phyloP scores from a whole-genome alignment of 2,113 vertebrate species.

The Pteruthius melanotis region DNA sequence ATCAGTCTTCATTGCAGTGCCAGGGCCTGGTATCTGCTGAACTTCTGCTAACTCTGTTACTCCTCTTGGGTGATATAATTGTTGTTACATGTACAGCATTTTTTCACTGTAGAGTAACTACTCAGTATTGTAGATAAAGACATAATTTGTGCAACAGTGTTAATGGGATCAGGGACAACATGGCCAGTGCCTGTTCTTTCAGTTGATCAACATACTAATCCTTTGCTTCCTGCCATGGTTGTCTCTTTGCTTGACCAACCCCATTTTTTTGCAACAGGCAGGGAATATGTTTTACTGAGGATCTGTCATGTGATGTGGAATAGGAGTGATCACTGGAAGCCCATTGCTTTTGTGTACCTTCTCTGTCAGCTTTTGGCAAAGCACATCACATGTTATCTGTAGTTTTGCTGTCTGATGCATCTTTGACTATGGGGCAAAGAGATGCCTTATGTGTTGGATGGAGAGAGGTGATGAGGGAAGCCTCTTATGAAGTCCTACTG shows the following conservation, averaged over 20 bases:
- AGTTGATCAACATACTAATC: neutral
- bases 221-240: neutral
- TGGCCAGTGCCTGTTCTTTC: neutral
- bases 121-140: neutral
- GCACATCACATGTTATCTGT: neutral
- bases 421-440: neutral
- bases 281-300: neutral
- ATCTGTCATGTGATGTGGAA: accelerated
- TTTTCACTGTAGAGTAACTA: neutral
- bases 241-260: neutral
- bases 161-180: neutral
- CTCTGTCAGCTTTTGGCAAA: neutral
- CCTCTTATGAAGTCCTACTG: neutral
- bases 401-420: neutral
- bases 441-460: neutral
- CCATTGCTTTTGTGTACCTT: neutral
- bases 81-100: neutral
- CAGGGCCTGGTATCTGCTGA: neutral
- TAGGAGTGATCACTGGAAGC: neutral
- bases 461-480: neutral
- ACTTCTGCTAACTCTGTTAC: neutral
- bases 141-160: neutral
- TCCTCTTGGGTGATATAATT: neutral
- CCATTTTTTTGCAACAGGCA: neutral
- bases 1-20: neutral